A percentile compares a stretch with the other conserved stretches of the same genome.
phyloP scores from a whole-genome alignment of 2,888 invertebrate species.

The Hybos culiciformis region DNA sequence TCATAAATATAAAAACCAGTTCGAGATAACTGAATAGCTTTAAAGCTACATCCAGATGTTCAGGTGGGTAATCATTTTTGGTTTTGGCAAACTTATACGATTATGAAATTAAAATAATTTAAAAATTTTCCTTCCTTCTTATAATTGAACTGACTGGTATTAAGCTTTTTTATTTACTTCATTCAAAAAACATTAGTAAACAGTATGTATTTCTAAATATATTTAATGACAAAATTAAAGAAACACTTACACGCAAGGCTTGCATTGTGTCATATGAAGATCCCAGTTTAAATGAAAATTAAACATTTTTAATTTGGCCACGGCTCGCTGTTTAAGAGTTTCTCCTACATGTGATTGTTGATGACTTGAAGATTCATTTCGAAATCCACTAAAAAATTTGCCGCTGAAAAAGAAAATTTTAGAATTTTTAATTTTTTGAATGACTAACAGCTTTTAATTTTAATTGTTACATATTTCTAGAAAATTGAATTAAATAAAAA shows the following conservation, averaged over 20 bases:
- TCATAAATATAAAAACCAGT: too few relatives aligned
- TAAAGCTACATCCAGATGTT: too few relatives aligned
- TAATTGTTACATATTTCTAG: too few relatives aligned
- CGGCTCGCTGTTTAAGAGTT: slow-evolving; percentile 34
- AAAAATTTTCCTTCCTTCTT: too few relatives aligned
- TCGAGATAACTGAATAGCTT: too few relatives aligned
- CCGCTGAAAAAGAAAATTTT: slow-evolving; percentile 9
- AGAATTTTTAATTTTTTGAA: neutral
- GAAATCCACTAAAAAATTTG: slow-evolving; percentile 15
- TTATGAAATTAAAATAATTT: neutral
- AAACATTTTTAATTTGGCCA: slow-evolving; percentile 36
- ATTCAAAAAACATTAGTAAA: neutral
- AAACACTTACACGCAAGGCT: slow-evolving; percentile 34
- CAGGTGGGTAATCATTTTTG: too few relatives aligned
- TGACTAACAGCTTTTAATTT: too few relatives aligned
- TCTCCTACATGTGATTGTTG: slow-evolving; percentile 12
- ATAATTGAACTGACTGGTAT: too few relatives aligned
- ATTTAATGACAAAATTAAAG: neutral
- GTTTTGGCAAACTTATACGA: too few relatives aligned
- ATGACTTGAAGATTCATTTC: slow-evolving; percentile 15
- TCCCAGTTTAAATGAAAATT: slow-evolving; percentile 38
- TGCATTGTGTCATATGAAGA: slow-evolving; percentile 37
- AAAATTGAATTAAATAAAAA: too few relatives aligned
- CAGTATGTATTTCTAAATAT: neutral
- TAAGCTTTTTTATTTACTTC: neutral